Evolutionary conservation across 2,888 invertebrate genomes (phyloP).

Genomic region (Atrina japonica): DNA sequence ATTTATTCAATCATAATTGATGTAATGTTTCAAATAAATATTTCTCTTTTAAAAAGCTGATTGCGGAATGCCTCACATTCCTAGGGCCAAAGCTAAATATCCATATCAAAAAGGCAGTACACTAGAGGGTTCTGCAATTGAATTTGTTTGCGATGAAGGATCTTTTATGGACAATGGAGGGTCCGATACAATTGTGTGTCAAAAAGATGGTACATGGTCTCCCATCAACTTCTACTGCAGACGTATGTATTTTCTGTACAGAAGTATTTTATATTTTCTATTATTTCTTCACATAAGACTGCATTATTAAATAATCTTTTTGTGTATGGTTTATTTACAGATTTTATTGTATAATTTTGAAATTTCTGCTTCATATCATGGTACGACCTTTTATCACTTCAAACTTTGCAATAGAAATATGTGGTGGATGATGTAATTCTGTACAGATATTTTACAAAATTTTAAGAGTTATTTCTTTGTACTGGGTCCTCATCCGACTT

Average conservation of each 20-base stretch:
- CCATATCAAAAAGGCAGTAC: not conserved
- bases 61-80: conserved; percentile 4
- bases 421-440: too few species aligned
- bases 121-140: conserved; percentile 1
- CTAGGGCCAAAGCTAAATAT: not conserved
- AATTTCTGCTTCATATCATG: too few species aligned
- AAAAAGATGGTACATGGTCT: conserved; percentile 15
- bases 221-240: conserved; percentile 14
- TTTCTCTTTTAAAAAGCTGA: conserved; percentile 16
- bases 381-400: too few species aligned
- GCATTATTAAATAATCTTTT: too few species aligned
- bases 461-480: too few species aligned
- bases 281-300: not conserved
- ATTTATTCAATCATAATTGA: too few species aligned
- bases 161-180: conserved; percentile 9
- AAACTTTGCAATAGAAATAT: too few species aligned
- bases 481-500: too few species aligned
- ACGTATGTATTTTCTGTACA: conserved; percentile 7
- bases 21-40: too few species aligned
- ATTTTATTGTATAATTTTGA: too few species aligned
- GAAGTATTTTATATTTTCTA: not conserved
- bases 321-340: too few species aligned
- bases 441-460: too few species aligned
- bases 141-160: not conserved
- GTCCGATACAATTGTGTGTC: conserved; percentile 3